Base-by-base conservation (phyloP, 1,140 invertebrate species). In the Gonioctena quinquepunctata region DNA sequence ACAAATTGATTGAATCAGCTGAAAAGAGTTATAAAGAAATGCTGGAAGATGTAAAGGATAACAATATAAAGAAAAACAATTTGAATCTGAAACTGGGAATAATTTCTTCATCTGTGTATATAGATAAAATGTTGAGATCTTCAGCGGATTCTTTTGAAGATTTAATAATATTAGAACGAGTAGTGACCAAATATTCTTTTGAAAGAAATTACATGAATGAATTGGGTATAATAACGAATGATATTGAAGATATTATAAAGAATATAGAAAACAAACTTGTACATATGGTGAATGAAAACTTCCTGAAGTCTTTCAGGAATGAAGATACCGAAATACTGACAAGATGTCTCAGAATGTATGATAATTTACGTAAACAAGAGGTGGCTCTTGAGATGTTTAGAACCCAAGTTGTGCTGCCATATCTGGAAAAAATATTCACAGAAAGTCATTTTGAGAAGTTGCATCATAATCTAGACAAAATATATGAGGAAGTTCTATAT, bases 361-460 rank as follows among this genome's bases (percentile, higher is more conserved):
- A 88, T 8, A 89, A 87, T 26, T 83, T 93, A 49, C 87, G 90
- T 77, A 88, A 91, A 80, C 89, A 92, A 48, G 80, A 81, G 16
- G 88, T 90, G 78, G 92, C 91, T 0, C 93, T 96, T 82, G 84
- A 86, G 60, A 82, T 92, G 1, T 90, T 94, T 68, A 86, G 89
- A 65, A 88, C 90, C 69, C 87, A 92, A 80, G 86, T 94, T 48
- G 88, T 96, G 11, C 87, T 88, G 19, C 91, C 92, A 13, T 87
- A 88, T 56, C 86, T 96, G 83, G 86, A 90, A 72, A 85, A 89
- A 72, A 87, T 94, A 19, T 91, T 96, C n/a, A 89, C 87, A 78
- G 91, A 95, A 80, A 86, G 89, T 57, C 88, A 89, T 68, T 83
- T 95, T 23, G 78, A 79, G 52, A 72, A 67, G 76, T 89, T 90